Percentiles rank a stretch among this genome's conserved stretches.
phyloP scores from a whole-genome alignment of 2,888 invertebrate species.

The Ormyrus labotus region DNA sequence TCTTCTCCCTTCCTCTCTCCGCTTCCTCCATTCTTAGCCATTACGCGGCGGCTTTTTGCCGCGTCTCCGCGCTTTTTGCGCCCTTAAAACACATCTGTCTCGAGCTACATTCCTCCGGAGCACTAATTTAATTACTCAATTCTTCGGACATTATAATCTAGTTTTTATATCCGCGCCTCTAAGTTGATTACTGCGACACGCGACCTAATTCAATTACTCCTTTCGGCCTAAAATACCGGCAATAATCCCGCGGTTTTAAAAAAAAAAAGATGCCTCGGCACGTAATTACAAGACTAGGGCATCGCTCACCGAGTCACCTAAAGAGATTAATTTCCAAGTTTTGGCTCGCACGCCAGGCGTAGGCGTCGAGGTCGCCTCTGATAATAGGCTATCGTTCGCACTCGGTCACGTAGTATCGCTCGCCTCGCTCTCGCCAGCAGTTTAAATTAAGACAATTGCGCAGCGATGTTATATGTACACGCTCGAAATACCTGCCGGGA shows the following conservation, averaged over 20 bases:
- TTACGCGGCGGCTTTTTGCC: background rate
- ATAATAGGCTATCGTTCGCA: slow-evolving; percentile 1
- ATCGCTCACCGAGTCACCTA: too few species aligned
- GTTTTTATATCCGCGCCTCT: background rate
- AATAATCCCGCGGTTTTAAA: too few species aligned
- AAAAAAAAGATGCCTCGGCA: too few species aligned
- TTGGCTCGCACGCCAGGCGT: background rate
- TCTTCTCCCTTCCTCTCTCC: background rate
- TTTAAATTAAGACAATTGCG: background rate
- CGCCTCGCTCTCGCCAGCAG: background rate
- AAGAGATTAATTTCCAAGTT: background rate
- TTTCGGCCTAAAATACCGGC: too few species aligned
- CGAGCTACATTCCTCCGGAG: background rate
- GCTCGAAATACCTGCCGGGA: too few species aligned
- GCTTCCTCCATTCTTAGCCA: background rate
- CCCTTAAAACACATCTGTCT: background rate
- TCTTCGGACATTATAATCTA: too few species aligned
- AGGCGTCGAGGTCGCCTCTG: background rate
- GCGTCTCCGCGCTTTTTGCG: background rate
- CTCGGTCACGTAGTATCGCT: background rate
- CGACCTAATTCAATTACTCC: too few species aligned
- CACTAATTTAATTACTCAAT: background rate
- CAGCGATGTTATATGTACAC: background rate
- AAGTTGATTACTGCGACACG: too few species aligned
- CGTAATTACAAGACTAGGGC: too few species aligned